A percentile compares a stretch with the other conserved stretches of the same genome.
Evolutionary conservation across 2,113 vertebrate species (phyloP).

Genomic region (Genyomyrus donnyi): DNA sequence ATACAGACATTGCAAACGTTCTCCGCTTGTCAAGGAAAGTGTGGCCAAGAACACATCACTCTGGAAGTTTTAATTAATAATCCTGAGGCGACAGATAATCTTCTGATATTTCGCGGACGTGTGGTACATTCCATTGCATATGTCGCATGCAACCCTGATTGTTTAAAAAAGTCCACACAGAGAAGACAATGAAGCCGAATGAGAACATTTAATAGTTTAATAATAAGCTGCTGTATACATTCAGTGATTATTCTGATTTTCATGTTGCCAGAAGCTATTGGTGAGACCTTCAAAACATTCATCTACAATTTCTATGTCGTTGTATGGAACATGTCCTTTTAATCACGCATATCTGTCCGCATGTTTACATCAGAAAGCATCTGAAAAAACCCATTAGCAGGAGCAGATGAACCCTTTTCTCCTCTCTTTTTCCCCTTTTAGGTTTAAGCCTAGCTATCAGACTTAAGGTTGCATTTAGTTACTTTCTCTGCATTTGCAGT

Average conservation of each 20-base stretch:
- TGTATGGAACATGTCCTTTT: slow-evolving; percentile 56
- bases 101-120: slow-evolving; percentile 19
- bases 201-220: slow-evolving; percentile 77
- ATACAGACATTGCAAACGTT: slow-evolving; percentile 27
- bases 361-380: slow-evolving; percentile 59
- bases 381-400: slow-evolving; percentile 52
- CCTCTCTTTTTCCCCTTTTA: slow-evolving; percentile 33
- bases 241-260: slow-evolving; percentile 73
- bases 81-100: slow-evolving; percentile 26
- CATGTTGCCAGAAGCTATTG: slow-evolving; percentile 71
- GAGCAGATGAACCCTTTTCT: not conserved
- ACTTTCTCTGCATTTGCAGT: slow-evolving; percentile 31
- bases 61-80: slow-evolving; percentile 32
- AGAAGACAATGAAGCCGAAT: slow-evolving; percentile 53
- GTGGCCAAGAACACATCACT: slow-evolving; percentile 30
- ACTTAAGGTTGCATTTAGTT: slow-evolving; percentile 33
- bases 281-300: slow-evolving; percentile 74
- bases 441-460: slow-evolving; percentile 21
- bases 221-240: slow-evolving; percentile 76
- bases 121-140: slow-evolving; percentile 10
- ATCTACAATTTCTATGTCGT: slow-evolving; percentile 65
- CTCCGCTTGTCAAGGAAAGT: slow-evolving; percentile 19
- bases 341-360: slow-evolving; percentile 53
- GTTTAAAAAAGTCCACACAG: slow-evolving; percentile 21
- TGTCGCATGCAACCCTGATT: not conserved